Base-by-base conservation (phyloP, 2,797 vertebrate species). In the Microhierax caerulescens region DNA sequence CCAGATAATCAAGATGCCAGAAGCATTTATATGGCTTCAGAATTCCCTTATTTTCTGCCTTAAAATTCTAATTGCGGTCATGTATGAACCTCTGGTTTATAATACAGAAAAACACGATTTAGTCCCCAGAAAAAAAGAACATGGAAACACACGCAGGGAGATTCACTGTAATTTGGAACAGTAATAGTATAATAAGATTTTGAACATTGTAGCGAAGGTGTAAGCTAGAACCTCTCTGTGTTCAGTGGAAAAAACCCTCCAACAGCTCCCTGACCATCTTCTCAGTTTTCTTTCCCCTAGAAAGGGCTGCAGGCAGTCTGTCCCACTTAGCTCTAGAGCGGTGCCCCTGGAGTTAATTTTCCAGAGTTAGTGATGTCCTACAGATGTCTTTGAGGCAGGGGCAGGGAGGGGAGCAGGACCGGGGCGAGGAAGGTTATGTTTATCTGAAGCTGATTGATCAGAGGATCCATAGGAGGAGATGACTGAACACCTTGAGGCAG, bases 1-100 rank as follows among this genome's bases (percentile, higher is more conserved):
- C 56, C 84, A 93, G 79, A 94, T 85, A 96, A 97, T 93, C 82
- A 74, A 76, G 93, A 77, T 77, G 91, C 85, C 63, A 93, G 60
- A 85, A 90, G 65, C 85, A 91, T 78, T 95, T 90, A 61, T 77
- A 7, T 45, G 54, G 82, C 69, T 87, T 82, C 13, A 59, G 63
- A 89, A 92, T 74, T 61, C 63, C 76, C 53, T 97, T 91, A 28
- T 95, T 92, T 91, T 81, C 85, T 83, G 54, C 64, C 57, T 93
- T 95, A 63, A 95, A 30, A 84, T 79, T 78, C 61, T 64, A 84
- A 90, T 72, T 77, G 65, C 47, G 70, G 22, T 67, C 24, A 60
- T 39, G n/a, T 87, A 27, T 43, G 68, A 79, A 37, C 24, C 16
- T 64, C 74, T 80, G 48, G 37, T 64, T 80, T 81, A 45, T 45